Evolutionary conservation across 2,888 invertebrate genomes (phyloP).

Genomic region (Athripsodes cinereus): DNA sequence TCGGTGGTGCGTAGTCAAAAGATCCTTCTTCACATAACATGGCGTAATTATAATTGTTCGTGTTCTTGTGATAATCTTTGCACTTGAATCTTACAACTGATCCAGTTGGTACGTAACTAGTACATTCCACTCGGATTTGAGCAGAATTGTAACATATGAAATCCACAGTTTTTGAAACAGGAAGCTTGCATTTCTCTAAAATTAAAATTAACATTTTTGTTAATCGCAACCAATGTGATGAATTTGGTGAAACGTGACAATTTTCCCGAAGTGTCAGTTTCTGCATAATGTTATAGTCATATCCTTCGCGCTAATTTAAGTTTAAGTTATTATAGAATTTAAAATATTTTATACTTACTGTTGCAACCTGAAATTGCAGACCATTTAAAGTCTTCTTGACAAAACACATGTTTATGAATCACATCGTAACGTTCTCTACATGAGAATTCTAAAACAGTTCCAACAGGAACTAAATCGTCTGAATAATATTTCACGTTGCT

Average conservation of each 20-base stretch:
- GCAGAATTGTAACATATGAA: neutral
- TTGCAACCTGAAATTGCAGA: neutral
- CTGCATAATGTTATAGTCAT: no score
- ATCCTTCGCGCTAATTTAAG: no score
- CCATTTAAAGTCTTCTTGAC: neutral
- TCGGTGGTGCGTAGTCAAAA: conserved; percentile 3
- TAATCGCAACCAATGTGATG: no score
- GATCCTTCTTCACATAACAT: conserved; percentile 3
- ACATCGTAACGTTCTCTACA: conserved; percentile 2
- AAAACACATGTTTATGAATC: neutral
- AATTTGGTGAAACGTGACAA: no score
- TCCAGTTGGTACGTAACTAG: neutral
- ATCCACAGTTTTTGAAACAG: conserved; percentile 2
- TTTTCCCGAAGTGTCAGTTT: no score
- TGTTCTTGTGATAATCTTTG: neutral
- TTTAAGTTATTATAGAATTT: no score
- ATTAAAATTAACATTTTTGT: no score
- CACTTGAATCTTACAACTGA: neutral
- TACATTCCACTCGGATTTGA: neutral
- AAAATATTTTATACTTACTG: neutral
- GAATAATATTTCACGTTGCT: neutral
- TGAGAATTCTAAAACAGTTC: neutral
- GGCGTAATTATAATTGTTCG: neutral
- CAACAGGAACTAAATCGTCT: neutral
- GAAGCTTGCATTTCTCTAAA: neutral